These are phyloP conservation scores for Heterohyrax brucei DNA, from an alignment of 2,797 vertebrate species.

Conservation along the genomic window DNA sequence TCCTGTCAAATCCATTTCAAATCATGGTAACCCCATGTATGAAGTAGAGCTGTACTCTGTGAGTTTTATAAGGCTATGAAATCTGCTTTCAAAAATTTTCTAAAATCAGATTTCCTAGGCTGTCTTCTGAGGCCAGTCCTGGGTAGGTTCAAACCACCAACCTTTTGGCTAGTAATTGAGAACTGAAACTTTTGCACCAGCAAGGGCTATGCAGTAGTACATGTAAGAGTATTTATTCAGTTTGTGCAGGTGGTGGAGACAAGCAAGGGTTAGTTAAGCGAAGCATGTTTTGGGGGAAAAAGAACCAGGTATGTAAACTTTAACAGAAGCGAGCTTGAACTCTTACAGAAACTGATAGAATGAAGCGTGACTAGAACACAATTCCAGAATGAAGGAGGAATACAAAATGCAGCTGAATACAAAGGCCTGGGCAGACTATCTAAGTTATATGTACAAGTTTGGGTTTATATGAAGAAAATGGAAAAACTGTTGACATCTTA, in stretches of 20 bases:
- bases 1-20: no score
- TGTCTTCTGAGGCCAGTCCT: no score
- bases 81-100: no score
- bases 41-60: no score
- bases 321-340: not conserved
- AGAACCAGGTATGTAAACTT: not conserved
- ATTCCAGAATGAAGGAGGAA: not conserved
- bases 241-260: not conserved
- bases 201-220: not conserved
- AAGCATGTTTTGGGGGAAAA: not conserved
- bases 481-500: not conserved
- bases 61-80: no score
- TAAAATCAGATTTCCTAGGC: no score
- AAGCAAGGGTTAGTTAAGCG: not conserved
- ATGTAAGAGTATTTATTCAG: not conserved
- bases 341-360: not conserved
- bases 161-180: no score
- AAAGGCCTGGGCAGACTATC: not conserved
- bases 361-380: not conserved
- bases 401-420: not conserved
- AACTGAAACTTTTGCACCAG: no score
- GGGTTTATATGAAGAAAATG: not conserved
- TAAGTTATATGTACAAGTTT: not conserved
- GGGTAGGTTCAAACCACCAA: no score
- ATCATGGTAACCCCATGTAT: no score